Conservation (phyloP, 2,888 invertebrate species). For the Drosophila macrospina region DNA sequence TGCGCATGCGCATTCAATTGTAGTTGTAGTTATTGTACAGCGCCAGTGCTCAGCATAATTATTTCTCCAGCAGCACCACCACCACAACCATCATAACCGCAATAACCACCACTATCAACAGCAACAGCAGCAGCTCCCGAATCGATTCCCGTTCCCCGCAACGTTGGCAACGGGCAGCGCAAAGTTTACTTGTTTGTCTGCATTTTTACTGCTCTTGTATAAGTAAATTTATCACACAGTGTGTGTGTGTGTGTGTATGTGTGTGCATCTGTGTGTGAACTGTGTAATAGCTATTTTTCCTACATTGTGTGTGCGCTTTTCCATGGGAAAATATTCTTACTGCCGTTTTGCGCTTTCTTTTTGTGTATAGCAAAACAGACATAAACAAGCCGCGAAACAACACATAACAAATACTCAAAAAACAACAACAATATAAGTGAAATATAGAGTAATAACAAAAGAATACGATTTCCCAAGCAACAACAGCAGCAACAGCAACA, state of each 20-base stretch:
- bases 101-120: slow-evolving; percentile 1
- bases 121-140: slow-evolving; percentile 28
- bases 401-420: slow-evolving; percentile 11
- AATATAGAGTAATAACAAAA: slow-evolving; percentile 37
- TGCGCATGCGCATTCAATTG: slow-evolving; percentile 71
- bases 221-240: slow-evolving; percentile 6
- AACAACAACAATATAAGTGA: slow-evolving; percentile 18
- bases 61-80: slow-evolving; percentile 42
- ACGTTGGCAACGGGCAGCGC: slow-evolving; percentile 33
- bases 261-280: slow-evolving; percentile 20
- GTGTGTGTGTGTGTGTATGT: slow-evolving; percentile 20
- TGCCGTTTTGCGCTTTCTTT: slow-evolving; percentile 72
- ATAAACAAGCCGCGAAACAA: slow-evolving; percentile 53
- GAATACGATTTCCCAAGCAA: slow-evolving; percentile 54
- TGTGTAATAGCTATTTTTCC: slow-evolving; percentile 48
- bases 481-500: slow-evolving; percentile 28
- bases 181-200: slow-evolving; percentile 82
- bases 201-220: slow-evolving; percentile 68
- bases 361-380: slow-evolving; percentile 61
- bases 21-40: slow-evolving; percentile 30
- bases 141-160: slow-evolving; percentile 41
- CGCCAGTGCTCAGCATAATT: slow-evolving; percentile 74
- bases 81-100: slow-evolving; percentile 6
- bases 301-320: slow-evolving; percentile 44
- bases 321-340: slow-evolving; percentile 77